Percentiles rank a stretch among this genome's conserved stretches.
These are phyloP conservation scores for Apotomis turbidana DNA, from an alignment of 2,888 invertebrate genomes.

Conservation along the genomic window DNA sequence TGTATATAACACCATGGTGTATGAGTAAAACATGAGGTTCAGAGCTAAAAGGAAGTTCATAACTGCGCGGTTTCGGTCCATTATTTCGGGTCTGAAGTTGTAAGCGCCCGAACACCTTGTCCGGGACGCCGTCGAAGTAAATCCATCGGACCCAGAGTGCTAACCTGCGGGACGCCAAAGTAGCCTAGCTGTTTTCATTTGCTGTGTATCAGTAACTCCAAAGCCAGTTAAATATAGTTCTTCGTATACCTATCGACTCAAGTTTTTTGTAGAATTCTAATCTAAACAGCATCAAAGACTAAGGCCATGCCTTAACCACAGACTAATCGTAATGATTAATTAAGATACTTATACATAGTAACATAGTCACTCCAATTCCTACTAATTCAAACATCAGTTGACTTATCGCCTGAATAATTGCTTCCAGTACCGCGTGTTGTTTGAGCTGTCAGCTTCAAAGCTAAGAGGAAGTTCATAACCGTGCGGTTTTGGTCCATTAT, in stretches of 20 bases:
- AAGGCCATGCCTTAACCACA: no score
- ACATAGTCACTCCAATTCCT: not conserved
- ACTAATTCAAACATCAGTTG: conserved; percentile 25
- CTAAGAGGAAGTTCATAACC: conserved; percentile 60
- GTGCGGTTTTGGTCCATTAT: conserved; percentile 74
- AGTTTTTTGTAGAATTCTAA: no score
- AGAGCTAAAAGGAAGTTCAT: conserved; percentile 58
- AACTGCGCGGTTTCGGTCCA: conserved; percentile 68
- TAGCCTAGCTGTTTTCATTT: no score
- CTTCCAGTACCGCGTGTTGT: conserved; percentile 14
- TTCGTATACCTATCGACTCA: no score
- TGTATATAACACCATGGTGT: conserved; percentile 19
- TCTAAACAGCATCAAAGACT: no score
- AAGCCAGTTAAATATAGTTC: no score
- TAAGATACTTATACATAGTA: no score
- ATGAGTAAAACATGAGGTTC: conserved; percentile 48
- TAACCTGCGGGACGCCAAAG: conserved; percentile 46
- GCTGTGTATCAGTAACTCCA: no score
- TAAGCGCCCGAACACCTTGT: conserved; percentile 60
- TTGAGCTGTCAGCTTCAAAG: conserved; percentile 46
- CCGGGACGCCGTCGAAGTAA: conserved; percentile 67
- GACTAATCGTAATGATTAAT: no score
- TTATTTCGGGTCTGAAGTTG: conserved; percentile 73
- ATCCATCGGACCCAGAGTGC: conserved; percentile 70
- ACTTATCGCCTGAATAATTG: conserved; percentile 29